Evolutionary conservation across 2,888 invertebrate species (phyloP).

Genomic region (Buathra laborator): DNA sequence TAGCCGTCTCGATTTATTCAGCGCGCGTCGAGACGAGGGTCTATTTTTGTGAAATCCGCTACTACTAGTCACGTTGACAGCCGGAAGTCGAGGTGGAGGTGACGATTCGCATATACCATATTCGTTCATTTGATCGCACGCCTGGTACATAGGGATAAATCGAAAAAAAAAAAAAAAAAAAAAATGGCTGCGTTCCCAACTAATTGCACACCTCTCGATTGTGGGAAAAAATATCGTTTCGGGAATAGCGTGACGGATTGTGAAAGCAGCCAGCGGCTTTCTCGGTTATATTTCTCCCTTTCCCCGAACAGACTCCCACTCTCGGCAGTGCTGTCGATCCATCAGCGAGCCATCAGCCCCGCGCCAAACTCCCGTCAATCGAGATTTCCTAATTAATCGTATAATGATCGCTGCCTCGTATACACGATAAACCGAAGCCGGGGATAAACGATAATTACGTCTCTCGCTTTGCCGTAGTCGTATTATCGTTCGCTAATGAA

Average conservation of each 20-base stretch:
- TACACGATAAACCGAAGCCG: conserved; percentile 12
- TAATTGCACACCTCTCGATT: conserved; percentile 19
- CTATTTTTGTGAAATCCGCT: neutral
- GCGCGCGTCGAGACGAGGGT: neutral
- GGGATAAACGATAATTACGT: conserved; percentile 29
- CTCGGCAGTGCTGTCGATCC: neutral
- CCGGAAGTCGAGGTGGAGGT: neutral
- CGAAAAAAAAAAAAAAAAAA: conserved; percentile 4
- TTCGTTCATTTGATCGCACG: neutral
- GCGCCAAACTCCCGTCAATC: conserved; percentile 7
- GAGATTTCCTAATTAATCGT: conserved; percentile 35
- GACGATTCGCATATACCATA: neutral
- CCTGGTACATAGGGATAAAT: neutral
- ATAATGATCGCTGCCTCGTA: conserved; percentile 27
- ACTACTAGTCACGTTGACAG: conserved; percentile 12
- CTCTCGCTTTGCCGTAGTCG: conserved; percentile 11
- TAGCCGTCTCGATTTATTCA: conserved; percentile 14
- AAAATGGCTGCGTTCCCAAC: conserved; percentile 10
- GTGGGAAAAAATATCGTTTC: conserved; percentile 6
- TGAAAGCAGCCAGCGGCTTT: neutral
- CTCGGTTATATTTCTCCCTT: conserved; percentile 12
- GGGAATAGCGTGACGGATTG: conserved; percentile 10
- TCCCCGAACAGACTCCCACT: neutral
- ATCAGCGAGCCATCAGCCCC: conserved; percentile 10
- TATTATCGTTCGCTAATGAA: conserved; percentile 10